Percentiles rank a stretch among this genome's conserved stretches.
phyloP scores from a whole-genome alignment of 2,113 vertebrate species.

The Poicephalus meyeri region DNA sequence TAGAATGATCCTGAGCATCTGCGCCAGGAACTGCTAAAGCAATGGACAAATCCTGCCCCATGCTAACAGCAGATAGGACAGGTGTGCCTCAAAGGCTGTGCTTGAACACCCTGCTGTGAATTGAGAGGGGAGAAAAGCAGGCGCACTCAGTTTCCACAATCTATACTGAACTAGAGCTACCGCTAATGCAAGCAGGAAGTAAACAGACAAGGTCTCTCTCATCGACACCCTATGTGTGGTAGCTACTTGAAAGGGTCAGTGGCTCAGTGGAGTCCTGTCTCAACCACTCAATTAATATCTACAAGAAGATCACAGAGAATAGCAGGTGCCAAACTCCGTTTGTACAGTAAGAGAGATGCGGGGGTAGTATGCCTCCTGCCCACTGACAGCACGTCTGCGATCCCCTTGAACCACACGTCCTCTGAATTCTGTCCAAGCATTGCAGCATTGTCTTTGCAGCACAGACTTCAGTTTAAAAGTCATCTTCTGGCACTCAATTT shows the following conservation, averaged over 20 bases:
- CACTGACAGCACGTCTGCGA: accelerated
- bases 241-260: background rate
- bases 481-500: background rate
- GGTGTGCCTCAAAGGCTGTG: background rate
- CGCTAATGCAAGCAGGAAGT: background rate
- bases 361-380: background rate
- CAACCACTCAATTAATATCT: background rate
- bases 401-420: background rate
- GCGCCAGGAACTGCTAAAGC: background rate
- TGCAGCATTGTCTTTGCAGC: constrained; percentile 8
- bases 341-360: background rate
- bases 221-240: accelerated
- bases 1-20: background rate
- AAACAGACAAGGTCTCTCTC: background rate
- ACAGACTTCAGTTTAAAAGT: constrained; percentile 11
- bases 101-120: background rate
- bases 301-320: background rate
- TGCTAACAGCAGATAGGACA: accelerated
- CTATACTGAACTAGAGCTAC: background rate
- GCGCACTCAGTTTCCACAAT: background rate
- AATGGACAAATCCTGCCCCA: background rate
- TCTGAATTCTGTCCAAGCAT: constrained; percentile 19
- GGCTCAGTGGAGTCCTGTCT: background rate
- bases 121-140: background rate
- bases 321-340: background rate